Base-by-base conservation (phyloP, 2,797 vertebrate species). In the Manis javanica region DNA sequence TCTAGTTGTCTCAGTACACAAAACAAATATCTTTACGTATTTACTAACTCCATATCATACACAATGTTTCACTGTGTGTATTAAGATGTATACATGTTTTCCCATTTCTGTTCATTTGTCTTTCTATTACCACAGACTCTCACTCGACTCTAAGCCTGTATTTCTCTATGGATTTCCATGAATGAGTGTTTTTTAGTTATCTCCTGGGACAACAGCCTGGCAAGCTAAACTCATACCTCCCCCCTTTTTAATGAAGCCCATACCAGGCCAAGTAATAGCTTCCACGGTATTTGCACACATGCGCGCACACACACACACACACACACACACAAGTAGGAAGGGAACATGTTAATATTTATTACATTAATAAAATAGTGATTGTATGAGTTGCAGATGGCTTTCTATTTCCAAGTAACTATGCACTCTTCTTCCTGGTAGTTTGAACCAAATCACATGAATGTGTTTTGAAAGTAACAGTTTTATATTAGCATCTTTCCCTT, bases 391-490 rank as follows among this genome's bases (percentile, higher is more conserved):
- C 66, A 71, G 81, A 85, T 19, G 16, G 14, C 8, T 77, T 93
- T 26, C 13, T 61, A 23, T 88, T 59, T 79, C n/a, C 85, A 4
- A 29, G 0, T 26, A 74, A 55, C 31, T 19, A 6, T 63, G 81
- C 34, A 51, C 18, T 64, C 26, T 72, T 64, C 68, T 63, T 75
- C 34, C 23, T 34, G 84, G 7, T 53, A 78, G 26, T 18, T 81
- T 91, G 34, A 78, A n/a, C n/a, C 24, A 91, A 92, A 51, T 59
- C 39, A 42, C 13, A 10, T 31, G 37, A 69, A 82, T 57, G 42
- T 90, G 1, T 37, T 92, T 93, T 34, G 83, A 82, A 66, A 90
- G 21, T 83, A 72, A 87, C 19, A 39, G 21, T 85, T 89, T 87
- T 85, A 87, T 84, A 5, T 71, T 78, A 87, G 4, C 1, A 66